Evolutionary conservation across 2,113 vertebrate genomes (phyloP).

Genomic region (Pristiophorus japonicus): DNA sequence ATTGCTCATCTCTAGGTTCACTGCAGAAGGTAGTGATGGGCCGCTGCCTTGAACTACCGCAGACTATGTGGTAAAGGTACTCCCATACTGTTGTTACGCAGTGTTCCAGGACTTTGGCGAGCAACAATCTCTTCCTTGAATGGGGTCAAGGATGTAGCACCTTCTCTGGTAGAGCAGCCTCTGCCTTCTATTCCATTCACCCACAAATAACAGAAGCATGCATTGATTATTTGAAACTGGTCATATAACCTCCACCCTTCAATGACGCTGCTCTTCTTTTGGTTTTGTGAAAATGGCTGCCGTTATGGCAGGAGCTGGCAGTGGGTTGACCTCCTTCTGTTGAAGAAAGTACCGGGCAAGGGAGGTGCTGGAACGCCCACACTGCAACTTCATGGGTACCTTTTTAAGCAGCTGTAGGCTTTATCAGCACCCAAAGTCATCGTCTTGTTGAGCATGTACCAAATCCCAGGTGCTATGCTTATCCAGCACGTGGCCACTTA

Average conservation of each 20-base stretch:
- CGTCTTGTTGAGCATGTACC: no score
- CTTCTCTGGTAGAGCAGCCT: neutral
- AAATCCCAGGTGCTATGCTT: no score
- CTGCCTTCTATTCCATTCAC: neutral
- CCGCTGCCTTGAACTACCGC: neutral
- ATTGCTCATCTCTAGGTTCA: neutral
- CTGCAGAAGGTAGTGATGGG: neutral
- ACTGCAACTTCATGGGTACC: no score
- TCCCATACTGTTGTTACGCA: neutral
- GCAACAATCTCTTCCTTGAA: neutral
- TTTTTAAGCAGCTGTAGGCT: no score
- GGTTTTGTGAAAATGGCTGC: neutral
- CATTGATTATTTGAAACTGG: neutral
- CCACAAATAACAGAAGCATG: neutral
- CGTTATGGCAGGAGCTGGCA: no score
- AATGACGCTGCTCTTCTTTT: neutral
- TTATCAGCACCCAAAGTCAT: no score
- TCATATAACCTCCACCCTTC: neutral
- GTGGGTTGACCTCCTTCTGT: no score
- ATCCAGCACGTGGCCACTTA: no score
- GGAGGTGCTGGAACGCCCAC: no score
- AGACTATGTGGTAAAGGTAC: neutral
- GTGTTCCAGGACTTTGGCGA: neutral
- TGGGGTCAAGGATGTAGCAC: neutral
- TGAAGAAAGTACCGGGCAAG: no score